Percentiles rank a stretch among this genome's conserved stretches.
These are phyloP conservation scores for Alethe diademata DNA, from an alignment of 2,113 vertebrate species.

Conservation along the genomic window DNA sequence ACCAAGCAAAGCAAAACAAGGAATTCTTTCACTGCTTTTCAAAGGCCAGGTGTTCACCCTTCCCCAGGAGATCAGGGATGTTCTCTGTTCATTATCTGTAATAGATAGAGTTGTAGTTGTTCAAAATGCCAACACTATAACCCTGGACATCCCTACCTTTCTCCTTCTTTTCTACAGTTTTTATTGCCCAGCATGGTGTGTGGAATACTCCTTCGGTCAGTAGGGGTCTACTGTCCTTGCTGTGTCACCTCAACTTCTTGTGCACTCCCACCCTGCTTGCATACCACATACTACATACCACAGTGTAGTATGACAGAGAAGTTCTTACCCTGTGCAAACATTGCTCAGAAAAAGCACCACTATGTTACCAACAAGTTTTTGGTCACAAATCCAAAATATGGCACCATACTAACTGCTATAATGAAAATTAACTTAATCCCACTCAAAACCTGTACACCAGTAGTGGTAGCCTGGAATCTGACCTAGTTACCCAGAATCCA, in stretches of 20 bases:
- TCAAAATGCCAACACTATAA: not conserved
- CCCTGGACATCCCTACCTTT: not conserved
- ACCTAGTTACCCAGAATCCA: not conserved
- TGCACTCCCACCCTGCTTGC: not conserved
- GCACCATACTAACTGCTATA: not conserved
- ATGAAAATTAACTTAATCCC: not conserved
- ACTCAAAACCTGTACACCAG: not conserved
- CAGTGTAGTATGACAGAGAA: not conserved
- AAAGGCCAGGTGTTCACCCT: not conserved
- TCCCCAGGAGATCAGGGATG: not conserved
- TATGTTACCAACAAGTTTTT: not conserved
- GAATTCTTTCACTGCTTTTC: not conserved
- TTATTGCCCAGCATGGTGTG: not conserved
- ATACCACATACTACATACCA: too few species aligned
- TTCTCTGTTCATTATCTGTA: not conserved
- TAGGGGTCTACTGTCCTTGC: rapidly evolving
- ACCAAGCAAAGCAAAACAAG: not conserved
- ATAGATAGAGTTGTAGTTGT: too few species aligned
- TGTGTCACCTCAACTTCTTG: not conserved
- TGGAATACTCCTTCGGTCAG: not conserved
- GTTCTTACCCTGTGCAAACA: not conserved
- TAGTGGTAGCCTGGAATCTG: not conserved
- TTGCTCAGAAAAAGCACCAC: not conserved
- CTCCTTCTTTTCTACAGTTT: not conserved
- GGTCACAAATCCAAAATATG: not conserved